These are phyloP conservation scores for Podarcis muralis DNA, from an alignment of 2,113 vertebrate genomes.

Conservation along the genomic window DNA sequence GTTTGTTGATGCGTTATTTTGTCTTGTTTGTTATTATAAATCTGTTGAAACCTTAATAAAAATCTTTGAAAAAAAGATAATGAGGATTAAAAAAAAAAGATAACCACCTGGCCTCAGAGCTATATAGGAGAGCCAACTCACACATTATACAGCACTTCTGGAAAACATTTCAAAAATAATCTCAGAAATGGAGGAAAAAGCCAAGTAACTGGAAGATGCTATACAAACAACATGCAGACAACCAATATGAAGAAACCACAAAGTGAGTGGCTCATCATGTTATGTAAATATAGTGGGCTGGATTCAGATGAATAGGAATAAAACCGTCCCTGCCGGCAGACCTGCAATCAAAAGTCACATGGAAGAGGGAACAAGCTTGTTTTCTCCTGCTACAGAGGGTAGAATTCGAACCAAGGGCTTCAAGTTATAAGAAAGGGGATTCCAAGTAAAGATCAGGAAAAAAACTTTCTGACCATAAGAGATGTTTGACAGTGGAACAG, in stretches of 20 bases:
- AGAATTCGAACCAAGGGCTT: no score
- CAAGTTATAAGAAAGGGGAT: no score
- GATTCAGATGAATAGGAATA: background rate
- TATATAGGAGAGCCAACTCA: background rate
- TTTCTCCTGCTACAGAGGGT: no score
- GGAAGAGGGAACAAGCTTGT: no score
- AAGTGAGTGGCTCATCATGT: background rate
- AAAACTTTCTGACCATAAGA: no score
- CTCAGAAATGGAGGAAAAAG: background rate
- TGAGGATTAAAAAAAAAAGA: constrained; percentile 4
- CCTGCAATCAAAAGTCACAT: background rate
- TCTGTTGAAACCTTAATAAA: no score
- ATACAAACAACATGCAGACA: background rate
- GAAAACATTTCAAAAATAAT: background rate
- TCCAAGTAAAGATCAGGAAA: no score
- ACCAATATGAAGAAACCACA: background rate
- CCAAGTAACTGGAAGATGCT: constrained; percentile 23
- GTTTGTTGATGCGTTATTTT: no score
- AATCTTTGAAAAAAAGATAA: no score
- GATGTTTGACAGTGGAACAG: no score
- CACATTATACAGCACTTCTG: background rate
- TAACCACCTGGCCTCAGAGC: background rate
- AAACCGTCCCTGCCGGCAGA: background rate
- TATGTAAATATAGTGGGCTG: background rate
- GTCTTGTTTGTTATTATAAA: no score